Evolutionary conservation across 2,797 vertebrate species (phyloP).

Genomic region (Channa striata): DNA sequence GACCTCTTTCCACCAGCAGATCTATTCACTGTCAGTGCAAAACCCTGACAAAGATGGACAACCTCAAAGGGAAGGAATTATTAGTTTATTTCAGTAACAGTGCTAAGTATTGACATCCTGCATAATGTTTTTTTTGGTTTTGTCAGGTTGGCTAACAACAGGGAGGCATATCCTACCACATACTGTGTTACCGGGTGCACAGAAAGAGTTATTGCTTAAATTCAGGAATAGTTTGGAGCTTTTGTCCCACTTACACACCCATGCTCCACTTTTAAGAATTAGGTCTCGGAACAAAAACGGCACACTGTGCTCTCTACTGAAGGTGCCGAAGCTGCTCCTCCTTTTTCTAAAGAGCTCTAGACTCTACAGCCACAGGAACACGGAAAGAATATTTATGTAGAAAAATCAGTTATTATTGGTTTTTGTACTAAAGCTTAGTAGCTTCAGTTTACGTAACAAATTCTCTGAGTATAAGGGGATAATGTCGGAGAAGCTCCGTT

Average conservation of each 20-base stretch:
- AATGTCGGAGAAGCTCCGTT: no score
- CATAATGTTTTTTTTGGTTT: conserved; percentile 40
- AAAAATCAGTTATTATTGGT: background rate
- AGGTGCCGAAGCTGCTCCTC: conserved; percentile 28
- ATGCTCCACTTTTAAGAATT: conserved; percentile 75
- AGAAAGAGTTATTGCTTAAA: conserved; percentile 20
- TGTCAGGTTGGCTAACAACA: conserved; percentile 38
- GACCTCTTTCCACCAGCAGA: conserved; percentile 41
- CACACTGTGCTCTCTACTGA: conserved; percentile 28
- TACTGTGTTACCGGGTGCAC: conserved; percentile 17
- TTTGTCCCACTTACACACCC: conserved; percentile 67
- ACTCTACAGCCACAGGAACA: background rate
- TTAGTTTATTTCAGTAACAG: conserved; percentile 52
- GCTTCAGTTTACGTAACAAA: no score
- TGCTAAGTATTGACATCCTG: conserved; percentile 54
- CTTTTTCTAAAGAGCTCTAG: conserved; percentile 16
- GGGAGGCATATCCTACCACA: conserved; percentile 25
- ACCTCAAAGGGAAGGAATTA: conserved; percentile 42
- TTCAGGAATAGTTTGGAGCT: conserved; percentile 45
- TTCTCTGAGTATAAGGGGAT: no score
- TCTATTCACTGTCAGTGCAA: conserved; percentile 27
- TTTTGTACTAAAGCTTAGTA: background rate
- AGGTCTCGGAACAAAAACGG: conserved; percentile 64
- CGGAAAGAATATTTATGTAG: background rate
- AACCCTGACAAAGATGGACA: background rate